A percentile compares a stretch with the other conserved stretches of the same genome.
phyloP scores from a whole-genome alignment of 2,113 vertebrate genomes.

The Apistogramma diplotaenia region DNA sequence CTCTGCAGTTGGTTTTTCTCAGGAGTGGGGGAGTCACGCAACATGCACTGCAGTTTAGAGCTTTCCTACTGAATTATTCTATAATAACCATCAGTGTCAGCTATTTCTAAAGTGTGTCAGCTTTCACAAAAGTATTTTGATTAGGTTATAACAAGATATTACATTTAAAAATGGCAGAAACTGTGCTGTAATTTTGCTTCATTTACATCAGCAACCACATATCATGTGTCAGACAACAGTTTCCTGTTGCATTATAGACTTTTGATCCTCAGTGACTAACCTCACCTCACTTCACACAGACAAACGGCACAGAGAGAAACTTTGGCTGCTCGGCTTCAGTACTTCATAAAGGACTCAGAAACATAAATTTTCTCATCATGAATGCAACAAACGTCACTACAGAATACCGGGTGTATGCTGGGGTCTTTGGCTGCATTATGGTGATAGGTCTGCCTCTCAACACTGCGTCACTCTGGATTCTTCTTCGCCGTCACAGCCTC shows the following conservation, averaged over 20 bases:
- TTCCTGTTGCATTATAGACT: neutral
- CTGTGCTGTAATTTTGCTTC: neutral
- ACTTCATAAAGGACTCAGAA: neutral
- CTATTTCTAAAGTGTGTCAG: neutral
- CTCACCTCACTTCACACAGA: neutral
- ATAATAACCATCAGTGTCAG: neutral
- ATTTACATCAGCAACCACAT: neutral
- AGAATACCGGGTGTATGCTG: neutral
- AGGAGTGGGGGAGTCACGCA: too few species aligned
- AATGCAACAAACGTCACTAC: neutral
- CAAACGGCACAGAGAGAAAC: neutral
- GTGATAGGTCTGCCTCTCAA: slow-evolving; percentile 65
- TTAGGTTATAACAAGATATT: neutral
- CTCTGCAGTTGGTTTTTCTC: too few species aligned
- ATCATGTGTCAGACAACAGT: neutral
- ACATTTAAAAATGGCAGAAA: neutral
- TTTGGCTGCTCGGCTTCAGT: neutral
- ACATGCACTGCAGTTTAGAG: too few species aligned
- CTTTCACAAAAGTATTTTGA: neutral
- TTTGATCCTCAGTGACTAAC: neutral
- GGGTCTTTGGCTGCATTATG: neutral
- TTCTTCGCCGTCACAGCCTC: slow-evolving; percentile 47
- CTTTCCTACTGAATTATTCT: neutral
- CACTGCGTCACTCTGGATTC: slow-evolving; percentile 52
- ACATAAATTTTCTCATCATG: neutral